Conservation (phyloP, 2,888 invertebrate species). For the Ennomos fuscantarius region DNA sequence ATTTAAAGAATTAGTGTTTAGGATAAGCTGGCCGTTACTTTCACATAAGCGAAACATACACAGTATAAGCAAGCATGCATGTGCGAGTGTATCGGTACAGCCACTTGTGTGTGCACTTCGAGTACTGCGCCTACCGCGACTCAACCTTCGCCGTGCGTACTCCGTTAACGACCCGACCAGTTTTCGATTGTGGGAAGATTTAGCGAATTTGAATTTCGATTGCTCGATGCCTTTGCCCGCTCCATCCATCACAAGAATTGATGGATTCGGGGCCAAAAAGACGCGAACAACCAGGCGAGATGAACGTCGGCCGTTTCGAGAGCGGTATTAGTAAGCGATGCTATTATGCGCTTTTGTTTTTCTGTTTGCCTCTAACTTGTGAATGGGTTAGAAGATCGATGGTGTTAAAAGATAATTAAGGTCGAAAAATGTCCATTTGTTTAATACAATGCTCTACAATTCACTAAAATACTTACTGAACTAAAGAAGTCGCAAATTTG, state of each 20-base stretch:
- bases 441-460: constrained; percentile 7
- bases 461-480: neutral
- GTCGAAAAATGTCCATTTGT: constrained; percentile 20
- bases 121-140: constrained; percentile 15
- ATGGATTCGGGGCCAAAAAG: constrained; percentile 83
- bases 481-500: neutral
- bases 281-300: constrained; percentile 69
- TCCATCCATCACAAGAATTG: constrained; percentile 84
- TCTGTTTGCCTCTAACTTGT: constrained; percentile 43
- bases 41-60: neutral
- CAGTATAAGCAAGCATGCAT: neutral
- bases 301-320: constrained; percentile 76
- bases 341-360: constrained; percentile 69
- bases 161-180: constrained; percentile 81
- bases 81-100: constrained; percentile 6
- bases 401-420: constrained; percentile 31
- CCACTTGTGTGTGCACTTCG: neutral
- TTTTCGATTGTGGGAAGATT: constrained; percentile 83
- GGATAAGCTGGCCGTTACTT: too few relatives aligned
- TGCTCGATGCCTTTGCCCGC: constrained; percentile 57
- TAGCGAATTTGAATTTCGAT: constrained; percentile 85
- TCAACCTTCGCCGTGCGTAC: constrained; percentile 63
- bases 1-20: too few relatives aligned
- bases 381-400: constrained; percentile 41
- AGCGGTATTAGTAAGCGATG: constrained; percentile 75